A percentile compares a stretch with the other conserved stretches of the same genome.
Conservation (phyloP, 2,888 invertebrate genomes). For the Galerucella calmariensis region DNA sequence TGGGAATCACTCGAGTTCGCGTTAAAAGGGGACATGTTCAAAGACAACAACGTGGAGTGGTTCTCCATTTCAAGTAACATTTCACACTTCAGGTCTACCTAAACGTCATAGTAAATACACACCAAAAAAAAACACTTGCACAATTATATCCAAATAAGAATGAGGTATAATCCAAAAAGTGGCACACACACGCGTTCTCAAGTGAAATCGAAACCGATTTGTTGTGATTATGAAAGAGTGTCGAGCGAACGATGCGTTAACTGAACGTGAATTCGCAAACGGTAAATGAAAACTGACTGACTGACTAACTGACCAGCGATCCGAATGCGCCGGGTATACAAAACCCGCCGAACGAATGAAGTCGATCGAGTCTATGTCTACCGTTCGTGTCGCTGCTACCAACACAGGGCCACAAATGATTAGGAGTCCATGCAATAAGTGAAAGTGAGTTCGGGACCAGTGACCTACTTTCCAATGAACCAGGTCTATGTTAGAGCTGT, state of each 20-base stretch:
- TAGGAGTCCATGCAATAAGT: slow-evolving; percentile 86
- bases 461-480: slow-evolving; percentile 93
- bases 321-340: neutral
- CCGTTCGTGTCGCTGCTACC: slow-evolving; percentile 56
- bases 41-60: slow-evolving; percentile 84
- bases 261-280: slow-evolving; percentile 40
- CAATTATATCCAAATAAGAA: slow-evolving; percentile 25
- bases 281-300: slow-evolving; percentile 14
- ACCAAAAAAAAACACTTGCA: slow-evolving; percentile 21
- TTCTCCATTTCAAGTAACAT: slow-evolving; percentile 91
- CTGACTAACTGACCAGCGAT: slow-evolving; percentile 28
- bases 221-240: slow-evolving; percentile 18
- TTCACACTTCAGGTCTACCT: slow-evolving; percentile 60
- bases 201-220: slow-evolving; percentile 27
- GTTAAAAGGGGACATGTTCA: slow-evolving; percentile 89
- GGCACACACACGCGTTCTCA: slow-evolving; percentile 29
- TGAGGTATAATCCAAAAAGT: slow-evolving; percentile 29
- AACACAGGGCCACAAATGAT: slow-evolving; percentile 76
- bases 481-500: slow-evolving; percentile 87
- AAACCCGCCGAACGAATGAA: slow-evolving; percentile 40
- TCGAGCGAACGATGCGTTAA: slow-evolving; percentile 42
- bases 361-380: slow-evolving; percentile 33
- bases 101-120: slow-evolving; percentile 43
- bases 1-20: slow-evolving; percentile 78
- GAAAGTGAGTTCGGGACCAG: slow-evolving; percentile 80